Percentiles rank a stretch among this genome's conserved stretches.
Conservation (phyloP, 2,888 invertebrate species). For the Pyrgus malvae region DNA sequence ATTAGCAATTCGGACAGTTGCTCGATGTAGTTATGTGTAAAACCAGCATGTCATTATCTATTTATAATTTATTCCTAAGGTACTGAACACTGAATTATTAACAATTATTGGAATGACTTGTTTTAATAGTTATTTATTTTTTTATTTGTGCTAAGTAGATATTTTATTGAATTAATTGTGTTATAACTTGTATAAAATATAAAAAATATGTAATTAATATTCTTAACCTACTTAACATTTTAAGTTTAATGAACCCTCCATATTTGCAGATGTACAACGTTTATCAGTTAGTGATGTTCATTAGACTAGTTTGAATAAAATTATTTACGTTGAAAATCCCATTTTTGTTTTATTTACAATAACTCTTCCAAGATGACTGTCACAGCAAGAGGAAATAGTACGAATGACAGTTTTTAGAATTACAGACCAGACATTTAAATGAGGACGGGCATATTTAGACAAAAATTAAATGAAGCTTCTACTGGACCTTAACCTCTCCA, state of each 20-base stretch:
- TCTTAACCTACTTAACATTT: slow-evolving; percentile 47
- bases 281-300: slow-evolving; percentile 82
- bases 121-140: slow-evolving; percentile 77
- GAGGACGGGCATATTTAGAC: no score
- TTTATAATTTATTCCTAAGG: slow-evolving; percentile 42
- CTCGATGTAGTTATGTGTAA: slow-evolving; percentile 28
- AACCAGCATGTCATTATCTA: slow-evolving; percentile 36
- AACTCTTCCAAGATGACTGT: neutral
- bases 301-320: slow-evolving; percentile 82
- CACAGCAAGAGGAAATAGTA: neutral
- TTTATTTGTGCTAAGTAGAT: slow-evolving; percentile 60
- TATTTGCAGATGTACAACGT: slow-evolving; percentile 81
- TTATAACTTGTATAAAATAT: slow-evolving; percentile 66
- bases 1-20: slow-evolving; percentile 25
- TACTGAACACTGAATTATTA: slow-evolving; percentile 67
- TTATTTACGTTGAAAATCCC: slow-evolving; percentile 81
- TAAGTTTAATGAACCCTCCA: slow-evolving; percentile 57
- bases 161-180: slow-evolving; percentile 72
- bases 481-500: no score
- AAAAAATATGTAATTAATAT: slow-evolving; percentile 55
- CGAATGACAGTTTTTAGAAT: no score
- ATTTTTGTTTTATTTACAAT: slow-evolving; percentile 54
- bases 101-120: slow-evolving; percentile 65
- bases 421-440: no score
- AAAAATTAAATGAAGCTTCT: no score